phyloP scores from a whole-genome alignment of 2,888 invertebrate species.

The Corythucha ciliata region DNA sequence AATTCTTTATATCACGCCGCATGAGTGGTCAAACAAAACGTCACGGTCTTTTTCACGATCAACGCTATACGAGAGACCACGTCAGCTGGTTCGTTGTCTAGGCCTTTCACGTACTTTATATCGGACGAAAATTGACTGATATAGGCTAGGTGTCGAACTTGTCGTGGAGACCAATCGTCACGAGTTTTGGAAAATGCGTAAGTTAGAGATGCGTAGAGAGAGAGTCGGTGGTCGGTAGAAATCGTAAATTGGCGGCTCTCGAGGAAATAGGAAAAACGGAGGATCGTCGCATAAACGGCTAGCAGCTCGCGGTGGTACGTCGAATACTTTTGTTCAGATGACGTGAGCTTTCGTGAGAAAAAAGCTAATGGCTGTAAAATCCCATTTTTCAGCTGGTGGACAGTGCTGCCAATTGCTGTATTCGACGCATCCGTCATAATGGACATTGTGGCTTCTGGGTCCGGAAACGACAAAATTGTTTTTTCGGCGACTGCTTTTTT shows the following conservation, averaged over 20 bases:
- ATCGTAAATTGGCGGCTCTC: conserved; percentile 4
- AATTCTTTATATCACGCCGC: conserved; percentile 2
- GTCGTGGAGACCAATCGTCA: conserved; percentile 25
- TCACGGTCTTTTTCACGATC: background rate
- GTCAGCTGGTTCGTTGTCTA: conserved; percentile 10
- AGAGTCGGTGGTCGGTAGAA: conserved; percentile 12
- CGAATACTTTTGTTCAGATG: conserved; percentile 39
- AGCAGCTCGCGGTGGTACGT: conserved; percentile 41
- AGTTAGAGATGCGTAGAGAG: too few relatives aligned
- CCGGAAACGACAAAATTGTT: conserved; percentile 28
- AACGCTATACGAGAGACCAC: background rate
- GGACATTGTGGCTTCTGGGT: background rate
- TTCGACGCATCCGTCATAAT: conserved; percentile 36
- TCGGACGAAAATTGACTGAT: conserved; percentile 28
- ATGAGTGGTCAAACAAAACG: conserved; percentile 16
- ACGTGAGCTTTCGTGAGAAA: conserved; percentile 30
- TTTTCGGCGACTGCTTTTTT: conserved; percentile 24
- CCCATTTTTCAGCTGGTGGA: conserved; percentile 38
- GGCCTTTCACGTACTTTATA: background rate
- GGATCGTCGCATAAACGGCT: conserved; percentile 6
- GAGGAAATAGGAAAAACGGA: background rate
- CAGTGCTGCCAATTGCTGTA: conserved; percentile 38
- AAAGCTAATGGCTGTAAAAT: conserved; percentile 31
- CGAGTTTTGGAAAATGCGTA: conserved; percentile 12
- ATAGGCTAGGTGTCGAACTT: conserved; percentile 18